Evolutionary conservation across 2,113 vertebrate species (phyloP).

Genomic region (Scomber scombrus): DNA sequence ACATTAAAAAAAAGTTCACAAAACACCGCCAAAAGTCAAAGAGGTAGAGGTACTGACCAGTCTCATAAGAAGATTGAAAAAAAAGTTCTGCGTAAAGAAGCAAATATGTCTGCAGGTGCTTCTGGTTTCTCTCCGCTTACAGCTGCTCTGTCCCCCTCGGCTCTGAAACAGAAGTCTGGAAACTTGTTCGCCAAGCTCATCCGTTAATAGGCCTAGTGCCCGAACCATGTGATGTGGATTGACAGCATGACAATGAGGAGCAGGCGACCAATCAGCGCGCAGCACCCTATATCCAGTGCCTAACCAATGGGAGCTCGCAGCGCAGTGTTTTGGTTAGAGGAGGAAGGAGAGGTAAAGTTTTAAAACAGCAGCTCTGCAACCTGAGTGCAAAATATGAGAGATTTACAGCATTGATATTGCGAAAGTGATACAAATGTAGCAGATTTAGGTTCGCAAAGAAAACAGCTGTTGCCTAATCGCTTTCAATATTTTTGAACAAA

Average conservation of each 20-base stretch:
- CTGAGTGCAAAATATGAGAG: conserved; percentile 1
- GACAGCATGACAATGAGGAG: conserved; percentile 89
- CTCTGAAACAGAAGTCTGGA: conserved; percentile 83
- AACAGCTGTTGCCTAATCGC: neutral
- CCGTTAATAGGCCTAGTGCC: conserved; percentile 83
- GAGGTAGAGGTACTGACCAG: conserved; percentile 73
- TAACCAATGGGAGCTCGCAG: conserved; percentile 63
- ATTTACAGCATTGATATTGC: neutral
- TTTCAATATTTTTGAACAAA: neutral
- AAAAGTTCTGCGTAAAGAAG: conserved; percentile 64
- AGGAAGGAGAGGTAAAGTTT: conserved; percentile 71
- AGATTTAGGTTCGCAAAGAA: neutral
- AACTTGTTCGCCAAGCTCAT: conserved; percentile 84
- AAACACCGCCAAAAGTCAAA: conserved; percentile 55
- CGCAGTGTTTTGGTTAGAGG: conserved; percentile 68
- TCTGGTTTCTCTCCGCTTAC: conserved; percentile 54
- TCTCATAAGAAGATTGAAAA: conserved; percentile 45
- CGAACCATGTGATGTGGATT: conserved; percentile 87
- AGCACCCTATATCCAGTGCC: conserved; percentile 59
- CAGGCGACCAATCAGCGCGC: conserved; percentile 89
- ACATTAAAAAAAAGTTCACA: conserved; percentile 57
- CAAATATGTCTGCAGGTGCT: conserved; percentile 62
- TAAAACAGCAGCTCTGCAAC: conserved; percentile 50
- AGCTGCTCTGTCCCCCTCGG: conserved; percentile 65
- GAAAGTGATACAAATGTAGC: neutral